Evolutionary conservation across 2,797 vertebrate species (phyloP).

Genomic region (Buceros bicornis): DNA sequence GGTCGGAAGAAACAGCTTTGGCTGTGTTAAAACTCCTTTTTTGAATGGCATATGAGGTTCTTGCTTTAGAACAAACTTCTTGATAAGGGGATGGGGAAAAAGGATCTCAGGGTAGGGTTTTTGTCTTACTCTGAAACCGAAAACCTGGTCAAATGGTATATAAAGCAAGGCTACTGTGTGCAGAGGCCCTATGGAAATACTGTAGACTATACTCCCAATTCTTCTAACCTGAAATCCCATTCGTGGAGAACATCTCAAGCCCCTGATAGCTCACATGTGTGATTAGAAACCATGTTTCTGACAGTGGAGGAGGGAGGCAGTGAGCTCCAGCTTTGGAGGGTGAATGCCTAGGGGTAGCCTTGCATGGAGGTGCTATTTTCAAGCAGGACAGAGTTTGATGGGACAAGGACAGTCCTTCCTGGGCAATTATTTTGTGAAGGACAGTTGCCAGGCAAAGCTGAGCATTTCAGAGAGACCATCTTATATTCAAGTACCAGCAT

Average conservation of each 20-base stretch:
- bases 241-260: background rate
- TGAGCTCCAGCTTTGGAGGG: rapidly evolving
- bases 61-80: background rate
- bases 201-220: background rate
- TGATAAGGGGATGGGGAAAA: background rate
- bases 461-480: background rate
- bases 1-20: background rate
- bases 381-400: background rate
- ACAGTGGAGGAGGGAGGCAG: background rate
- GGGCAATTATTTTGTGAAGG: background rate
- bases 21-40: background rate
- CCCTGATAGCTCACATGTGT: background rate
- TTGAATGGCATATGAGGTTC: background rate
- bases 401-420: background rate
- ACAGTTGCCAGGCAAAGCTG: background rate
- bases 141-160: background rate
- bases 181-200: background rate
- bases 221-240: background rate
- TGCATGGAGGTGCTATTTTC: background rate
- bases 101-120: background rate
- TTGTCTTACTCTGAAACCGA: background rate
- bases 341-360: background rate
- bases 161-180: background rate
- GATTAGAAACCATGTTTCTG: background rate
- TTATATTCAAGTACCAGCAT: background rate